Evolutionary conservation across 92 coral and sea anemone species (phyloP), one percentile per base, ranked within the genome.

Genomic region (Palythoa grandiflora): DNA sequence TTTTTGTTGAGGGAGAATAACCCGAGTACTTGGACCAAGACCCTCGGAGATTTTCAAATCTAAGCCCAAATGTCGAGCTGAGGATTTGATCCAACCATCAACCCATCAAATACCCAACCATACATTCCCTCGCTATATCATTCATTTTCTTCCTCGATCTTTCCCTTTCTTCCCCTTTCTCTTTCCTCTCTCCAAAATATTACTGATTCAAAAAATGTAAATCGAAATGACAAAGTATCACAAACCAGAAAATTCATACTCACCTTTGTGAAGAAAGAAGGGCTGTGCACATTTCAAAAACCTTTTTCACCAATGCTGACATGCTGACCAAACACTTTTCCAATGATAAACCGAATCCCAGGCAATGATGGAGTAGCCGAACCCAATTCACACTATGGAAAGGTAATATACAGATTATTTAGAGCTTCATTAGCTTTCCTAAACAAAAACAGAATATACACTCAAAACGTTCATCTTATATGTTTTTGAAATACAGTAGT

Each of bases 281-380:
- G 38, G 92, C 50, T 1, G 88, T 89, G 71, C 98, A 95, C 66
- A 89, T 91, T 36, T 78, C 75, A 59, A 95, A 95, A 73, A 95
- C 98, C 51, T 87, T 87, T 16, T 60, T 77, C 36, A 95, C 92
- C 40, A 84, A 83, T n/a, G 83, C 52, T 8, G 93, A 85, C 16
- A 93, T 89, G 17, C 89, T 86, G 0, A 79, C 71, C 12, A 86
- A 61, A 13, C 78, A 80, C 38, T 39, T 75, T 60, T 87, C 91
- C 53, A 87, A 48, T 55, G 88, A 78, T 21, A 94, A 79, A 48
- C 93, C 93, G 52, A 93, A 89, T 6, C 90, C 91, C 6, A 97
- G 93, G 83, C 99, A 97, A 84, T 97, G 96, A 84, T 94, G 91
- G 13, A 97, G 91, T 36, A 94, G 88, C 40, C 96, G 94, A 20